Evolutionary conservation across 92 coral and sea anemone species (phyloP).

Genomic region (Zoanthus gigantus): DNA sequence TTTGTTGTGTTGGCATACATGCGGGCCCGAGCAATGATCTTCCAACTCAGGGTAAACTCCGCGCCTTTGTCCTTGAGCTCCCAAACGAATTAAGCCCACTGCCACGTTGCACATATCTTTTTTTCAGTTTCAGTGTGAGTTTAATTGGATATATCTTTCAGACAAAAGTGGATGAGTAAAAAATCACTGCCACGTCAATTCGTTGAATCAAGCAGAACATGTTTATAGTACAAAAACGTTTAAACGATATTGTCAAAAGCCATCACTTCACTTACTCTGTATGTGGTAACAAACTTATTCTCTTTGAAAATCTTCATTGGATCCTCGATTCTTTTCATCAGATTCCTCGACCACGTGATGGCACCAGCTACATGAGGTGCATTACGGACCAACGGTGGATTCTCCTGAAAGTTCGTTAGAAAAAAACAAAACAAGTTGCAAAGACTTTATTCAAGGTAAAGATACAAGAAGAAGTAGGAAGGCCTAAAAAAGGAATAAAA

Average conservation of each 20-base stretch:
- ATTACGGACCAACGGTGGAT: conserved; percentile 96
- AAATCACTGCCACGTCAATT: too few species aligned
- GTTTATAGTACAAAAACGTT: neutral
- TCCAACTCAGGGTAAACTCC: too few species aligned
- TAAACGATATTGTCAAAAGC: neutral
- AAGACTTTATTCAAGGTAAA: neutral
- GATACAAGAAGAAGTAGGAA: neutral
- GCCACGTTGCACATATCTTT: too few species aligned
- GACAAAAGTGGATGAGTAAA: too few species aligned
- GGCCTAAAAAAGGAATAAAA: too few species aligned
- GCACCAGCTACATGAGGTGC: conserved; percentile 98
- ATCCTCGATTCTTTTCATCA: conserved; percentile 92
- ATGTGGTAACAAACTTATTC: conserved; percentile 89
- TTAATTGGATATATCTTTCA: too few species aligned
- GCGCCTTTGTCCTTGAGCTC: too few species aligned
- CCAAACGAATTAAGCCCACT: too few species aligned
- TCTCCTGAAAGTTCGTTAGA: conserved; percentile 66
- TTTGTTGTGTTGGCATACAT: too few species aligned
- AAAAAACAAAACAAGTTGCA: neutral
- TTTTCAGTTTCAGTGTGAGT: too few species aligned
- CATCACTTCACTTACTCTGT: conserved; percentile 69
- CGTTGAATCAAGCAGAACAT: too few species aligned
- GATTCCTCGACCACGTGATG: conserved; percentile 93
- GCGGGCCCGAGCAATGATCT: too few species aligned
- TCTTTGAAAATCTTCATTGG: conserved; percentile 99